A percentile compares a stretch with the other conserved stretches of the same genome.
Conservation (phyloP, 2,797 vertebrate species). For the Chelonia mydas region DNA sequence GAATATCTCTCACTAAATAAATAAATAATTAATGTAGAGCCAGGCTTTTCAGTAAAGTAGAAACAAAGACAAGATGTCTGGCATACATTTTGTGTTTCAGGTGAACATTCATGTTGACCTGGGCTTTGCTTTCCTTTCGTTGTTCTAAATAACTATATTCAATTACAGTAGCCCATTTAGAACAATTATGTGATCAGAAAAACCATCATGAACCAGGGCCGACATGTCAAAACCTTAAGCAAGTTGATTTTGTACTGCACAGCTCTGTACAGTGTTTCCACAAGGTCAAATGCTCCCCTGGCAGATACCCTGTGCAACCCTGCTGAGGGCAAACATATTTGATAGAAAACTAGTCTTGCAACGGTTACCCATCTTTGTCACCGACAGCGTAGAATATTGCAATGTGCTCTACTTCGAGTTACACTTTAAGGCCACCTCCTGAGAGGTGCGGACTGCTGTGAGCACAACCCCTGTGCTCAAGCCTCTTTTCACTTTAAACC, state of each 20-base stretch:
- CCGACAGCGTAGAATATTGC: background rate
- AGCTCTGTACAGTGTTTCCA: background rate
- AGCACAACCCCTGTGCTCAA: background rate
- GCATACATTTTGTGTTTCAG: background rate
- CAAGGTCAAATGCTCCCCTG: background rate
- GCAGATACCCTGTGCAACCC: too few species aligned
- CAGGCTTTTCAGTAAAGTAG: background rate
- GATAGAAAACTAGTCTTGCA: background rate
- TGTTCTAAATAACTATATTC: background rate
- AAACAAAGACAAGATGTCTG: background rate
- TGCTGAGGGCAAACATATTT: too few species aligned
- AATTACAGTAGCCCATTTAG: background rate
- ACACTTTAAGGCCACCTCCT: background rate
- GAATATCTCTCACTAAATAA: background rate
- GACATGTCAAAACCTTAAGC: background rate
- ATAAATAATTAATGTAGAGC: background rate
- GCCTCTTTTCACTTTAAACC: background rate
- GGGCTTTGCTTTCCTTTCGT: background rate
- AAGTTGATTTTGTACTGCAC: background rate
- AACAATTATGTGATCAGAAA: background rate
- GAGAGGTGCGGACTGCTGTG: background rate
- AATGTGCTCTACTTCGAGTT: background rate
- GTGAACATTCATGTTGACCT: background rate
- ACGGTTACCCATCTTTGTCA: background rate
- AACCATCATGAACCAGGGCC: background rate